phyloP scores from a whole-genome alignment of 2,888 invertebrate genomes.

The Lasioglossum leucozonium region DNA sequence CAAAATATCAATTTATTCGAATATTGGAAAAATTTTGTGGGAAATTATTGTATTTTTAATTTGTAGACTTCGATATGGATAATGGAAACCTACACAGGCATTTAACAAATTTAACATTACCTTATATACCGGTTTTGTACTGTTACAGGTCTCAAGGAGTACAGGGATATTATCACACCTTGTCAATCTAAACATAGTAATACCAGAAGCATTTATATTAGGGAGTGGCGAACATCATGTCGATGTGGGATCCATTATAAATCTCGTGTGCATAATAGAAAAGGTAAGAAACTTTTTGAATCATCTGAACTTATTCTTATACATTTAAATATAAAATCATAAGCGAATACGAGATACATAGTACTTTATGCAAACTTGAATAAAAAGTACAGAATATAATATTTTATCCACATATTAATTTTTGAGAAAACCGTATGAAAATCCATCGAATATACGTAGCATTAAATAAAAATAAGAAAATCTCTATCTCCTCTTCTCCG shows the following conservation, averaged over 20 bases:
- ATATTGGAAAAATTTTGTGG: background rate
- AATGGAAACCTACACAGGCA: background rate
- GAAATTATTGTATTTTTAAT: background rate
- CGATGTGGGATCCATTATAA: conserved; percentile 95
- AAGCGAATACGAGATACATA: no score
- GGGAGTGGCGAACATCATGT: conserved; percentile 94
- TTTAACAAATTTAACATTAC: background rate
- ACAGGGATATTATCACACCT: conserved; percentile 94
- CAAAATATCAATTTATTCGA: background rate
- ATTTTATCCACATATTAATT: no score
- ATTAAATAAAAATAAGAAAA: no score
- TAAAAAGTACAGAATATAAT: no score
- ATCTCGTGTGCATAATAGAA: conserved; percentile 95
- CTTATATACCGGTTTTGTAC: background rate
- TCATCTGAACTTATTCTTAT: background rate
- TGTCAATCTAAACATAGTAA: conserved; percentile 94
- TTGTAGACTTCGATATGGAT: background rate
- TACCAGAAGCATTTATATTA: conserved; percentile 95
- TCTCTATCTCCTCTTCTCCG: no score
- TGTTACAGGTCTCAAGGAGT: conserved; percentile 91
- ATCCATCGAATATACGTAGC: no score
- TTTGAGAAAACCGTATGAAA: no score
- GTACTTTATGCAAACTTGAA: no score
- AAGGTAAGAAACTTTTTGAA: conserved; percentile 88
- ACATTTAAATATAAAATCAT: background rate